Percentiles rank a stretch among this genome's conserved stretches.
phyloP scores from a whole-genome alignment of 2,888 invertebrate genomes.

The Cremastobaeus sp. region DNA sequence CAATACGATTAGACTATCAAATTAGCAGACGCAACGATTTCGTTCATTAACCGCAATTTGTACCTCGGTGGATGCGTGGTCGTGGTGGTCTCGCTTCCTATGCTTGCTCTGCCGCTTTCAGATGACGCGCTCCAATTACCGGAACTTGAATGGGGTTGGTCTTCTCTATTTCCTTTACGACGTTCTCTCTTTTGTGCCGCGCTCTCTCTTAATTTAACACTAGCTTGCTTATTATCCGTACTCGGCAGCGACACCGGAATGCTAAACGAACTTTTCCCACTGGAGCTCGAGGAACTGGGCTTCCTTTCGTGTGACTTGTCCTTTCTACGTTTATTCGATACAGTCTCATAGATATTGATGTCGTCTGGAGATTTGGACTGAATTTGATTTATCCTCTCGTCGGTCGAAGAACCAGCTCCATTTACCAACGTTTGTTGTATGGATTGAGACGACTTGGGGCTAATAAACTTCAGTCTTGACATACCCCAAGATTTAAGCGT shows the following conservation, averaged over 20 bases:
- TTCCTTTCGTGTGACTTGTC: slow-evolving; percentile 88
- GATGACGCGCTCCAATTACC: slow-evolving; percentile 98
- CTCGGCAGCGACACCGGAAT: slow-evolving; percentile 71
- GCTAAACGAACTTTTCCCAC: slow-evolving; percentile 74
- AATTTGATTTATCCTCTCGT: slow-evolving; percentile 57
- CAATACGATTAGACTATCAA: not conserved
- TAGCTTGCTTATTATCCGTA: slow-evolving; percentile 67
- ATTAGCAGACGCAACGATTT: not conserved
- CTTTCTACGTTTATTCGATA: slow-evolving; percentile 83
- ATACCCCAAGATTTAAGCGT: slow-evolving; percentile 92
- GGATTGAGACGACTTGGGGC: slow-evolving; percentile 74
- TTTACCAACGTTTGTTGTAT: slow-evolving; percentile 59
- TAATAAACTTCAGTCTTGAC: slow-evolving; percentile 86
- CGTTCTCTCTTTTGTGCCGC: slow-evolving; percentile 85
- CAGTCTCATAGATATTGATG: slow-evolving; percentile 83
- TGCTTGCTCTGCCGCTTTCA: slow-evolving; percentile 90
- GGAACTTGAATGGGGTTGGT: slow-evolving; percentile 92
- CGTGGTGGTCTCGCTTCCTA: slow-evolving; percentile 89
- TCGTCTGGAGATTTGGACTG: slow-evolving; percentile 77
- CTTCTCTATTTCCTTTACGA: slow-evolving; percentile 83
- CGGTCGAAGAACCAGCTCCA: slow-evolving; percentile 49
- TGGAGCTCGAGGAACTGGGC: slow-evolving; percentile 85
- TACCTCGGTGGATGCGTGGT: slow-evolving; percentile 80
- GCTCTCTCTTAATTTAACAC: slow-evolving; percentile 88
- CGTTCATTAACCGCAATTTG: slow-evolving; percentile 8